phyloP scores from a whole-genome alignment of 2,888 invertebrate genomes.

The Anagyrus pseudococci region DNA sequence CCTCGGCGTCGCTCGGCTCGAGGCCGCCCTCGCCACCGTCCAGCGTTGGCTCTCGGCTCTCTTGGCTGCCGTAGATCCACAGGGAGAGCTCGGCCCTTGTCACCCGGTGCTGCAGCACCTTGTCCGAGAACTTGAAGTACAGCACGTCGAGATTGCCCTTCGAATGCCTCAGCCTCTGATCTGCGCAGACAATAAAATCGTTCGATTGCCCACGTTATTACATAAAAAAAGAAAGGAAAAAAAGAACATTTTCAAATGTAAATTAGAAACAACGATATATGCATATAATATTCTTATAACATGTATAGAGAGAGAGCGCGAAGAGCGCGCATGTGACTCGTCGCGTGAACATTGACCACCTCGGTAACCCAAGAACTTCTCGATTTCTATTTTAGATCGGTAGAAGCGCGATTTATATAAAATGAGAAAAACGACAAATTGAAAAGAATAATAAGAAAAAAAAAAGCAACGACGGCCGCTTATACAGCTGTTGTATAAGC shows the following conservation, averaged over 20 bases:
- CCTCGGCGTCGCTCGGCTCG: slow-evolving; percentile 36
- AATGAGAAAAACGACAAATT: no score
- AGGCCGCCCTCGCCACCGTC: slow-evolving; percentile 36
- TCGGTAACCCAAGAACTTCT: slow-evolving; percentile 5
- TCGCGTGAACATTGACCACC: background rate
- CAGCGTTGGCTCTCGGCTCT: slow-evolving; percentile 29
- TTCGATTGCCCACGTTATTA: no score
- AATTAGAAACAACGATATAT: background rate
- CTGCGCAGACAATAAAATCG: slow-evolving; percentile 61
- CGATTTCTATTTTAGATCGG: slow-evolving; percentile 12
- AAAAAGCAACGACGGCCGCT: background rate
- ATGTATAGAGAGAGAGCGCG: background rate
- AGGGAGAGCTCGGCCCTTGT: slow-evolving; percentile 75
- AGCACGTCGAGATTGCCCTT: slow-evolving; percentile 73
- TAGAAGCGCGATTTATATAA: no score
- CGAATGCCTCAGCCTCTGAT: slow-evolving; percentile 72
- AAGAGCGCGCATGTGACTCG: no score
- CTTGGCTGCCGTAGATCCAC: slow-evolving; percentile 66
- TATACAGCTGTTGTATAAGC: slow-evolving; percentile 18
- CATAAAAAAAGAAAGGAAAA: no score
- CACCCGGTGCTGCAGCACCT: slow-evolving; percentile 74
- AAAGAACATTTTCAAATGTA: no score
- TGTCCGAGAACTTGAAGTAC: slow-evolving; percentile 76
- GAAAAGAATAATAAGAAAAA: background rate
- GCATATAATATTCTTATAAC: background rate